Percentiles rank a stretch among this genome's conserved stretches.
These are phyloP conservation scores for Lepidurus couesii DNA, from an alignment of 1,140 invertebrate species.

Conservation along the genomic window DNA sequence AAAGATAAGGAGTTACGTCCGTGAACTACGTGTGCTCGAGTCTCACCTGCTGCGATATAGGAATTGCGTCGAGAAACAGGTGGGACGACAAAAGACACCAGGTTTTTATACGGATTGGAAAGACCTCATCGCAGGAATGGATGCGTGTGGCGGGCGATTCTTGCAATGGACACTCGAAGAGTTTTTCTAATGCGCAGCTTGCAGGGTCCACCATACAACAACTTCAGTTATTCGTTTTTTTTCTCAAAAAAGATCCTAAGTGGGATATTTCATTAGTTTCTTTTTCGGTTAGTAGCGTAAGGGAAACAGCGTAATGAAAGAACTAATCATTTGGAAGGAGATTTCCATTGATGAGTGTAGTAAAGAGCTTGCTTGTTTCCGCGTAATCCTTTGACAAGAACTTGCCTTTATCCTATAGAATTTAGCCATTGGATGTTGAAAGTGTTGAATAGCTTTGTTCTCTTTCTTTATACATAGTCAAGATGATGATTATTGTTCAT, in stretches of 20 bases:
- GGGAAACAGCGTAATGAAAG: neutral
- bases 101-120: constrained; percentile 12
- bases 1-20: neutral
- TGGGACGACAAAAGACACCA: neutral
- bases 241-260: neutral
- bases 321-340: neutral
- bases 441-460: neutral
- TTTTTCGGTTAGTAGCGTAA: neutral
- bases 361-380: neutral
- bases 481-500: neutral
- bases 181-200: neutral
- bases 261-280: neutral
- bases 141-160: neutral
- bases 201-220: neutral
- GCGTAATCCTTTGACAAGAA: neutral
- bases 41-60: neutral
- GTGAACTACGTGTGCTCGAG: neutral
- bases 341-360: constrained; percentile 6
- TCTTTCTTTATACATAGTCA: neutral
- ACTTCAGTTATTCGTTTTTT: neutral
- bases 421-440: neutral
- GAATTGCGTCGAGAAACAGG: neutral
- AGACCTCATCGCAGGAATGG: neutral
- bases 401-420: neutral
- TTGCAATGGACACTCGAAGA: neutral